Evolutionary conservation across 2,888 invertebrate genomes (phyloP).

Genomic region (Thyatira batis): DNA sequence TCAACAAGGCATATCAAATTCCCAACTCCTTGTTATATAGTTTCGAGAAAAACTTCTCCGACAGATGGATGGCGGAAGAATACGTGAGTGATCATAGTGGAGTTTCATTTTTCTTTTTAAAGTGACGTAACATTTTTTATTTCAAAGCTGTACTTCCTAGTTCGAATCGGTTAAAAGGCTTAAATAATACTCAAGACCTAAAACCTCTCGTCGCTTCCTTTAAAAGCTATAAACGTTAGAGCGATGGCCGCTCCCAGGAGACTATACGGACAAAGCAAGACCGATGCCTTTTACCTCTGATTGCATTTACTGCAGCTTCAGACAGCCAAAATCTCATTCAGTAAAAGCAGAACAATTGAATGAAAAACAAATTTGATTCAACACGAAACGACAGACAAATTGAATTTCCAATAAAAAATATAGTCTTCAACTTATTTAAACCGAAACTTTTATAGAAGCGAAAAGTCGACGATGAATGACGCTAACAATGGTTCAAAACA

Average conservation of each 20-base stretch:
- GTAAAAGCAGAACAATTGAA: not conserved
- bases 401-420: not conserved
- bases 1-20: too few species aligned
- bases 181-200: conserved; percentile 13
- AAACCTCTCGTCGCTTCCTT: conserved; percentile 17
- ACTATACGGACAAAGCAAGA: conserved; percentile 17
- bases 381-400: not conserved
- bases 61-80: too few species aligned
- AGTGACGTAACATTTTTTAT: not conserved
- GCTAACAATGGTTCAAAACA: conserved; percentile 28
- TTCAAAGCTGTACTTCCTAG: not conserved
- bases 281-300: conserved; percentile 5
- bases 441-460: not conserved
- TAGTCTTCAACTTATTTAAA: not conserved
- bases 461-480: not conserved
- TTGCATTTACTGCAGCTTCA: conserved; percentile 5
- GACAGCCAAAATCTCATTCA: not conserved
- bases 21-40: too few species aligned
- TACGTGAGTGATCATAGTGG: too few species aligned
- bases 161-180: conserved; percentile 1
- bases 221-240: conserved; percentile 24
- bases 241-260: conserved; percentile 10
- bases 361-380: not conserved
- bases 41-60: too few species aligned
- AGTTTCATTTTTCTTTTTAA: too few species aligned